Percentiles rank a stretch among this genome's conserved stretches.
These are phyloP conservation scores for Trialeurodes vaporariorum DNA, from an alignment of 1,140 invertebrate genomes.

Conservation along the genomic window DNA sequence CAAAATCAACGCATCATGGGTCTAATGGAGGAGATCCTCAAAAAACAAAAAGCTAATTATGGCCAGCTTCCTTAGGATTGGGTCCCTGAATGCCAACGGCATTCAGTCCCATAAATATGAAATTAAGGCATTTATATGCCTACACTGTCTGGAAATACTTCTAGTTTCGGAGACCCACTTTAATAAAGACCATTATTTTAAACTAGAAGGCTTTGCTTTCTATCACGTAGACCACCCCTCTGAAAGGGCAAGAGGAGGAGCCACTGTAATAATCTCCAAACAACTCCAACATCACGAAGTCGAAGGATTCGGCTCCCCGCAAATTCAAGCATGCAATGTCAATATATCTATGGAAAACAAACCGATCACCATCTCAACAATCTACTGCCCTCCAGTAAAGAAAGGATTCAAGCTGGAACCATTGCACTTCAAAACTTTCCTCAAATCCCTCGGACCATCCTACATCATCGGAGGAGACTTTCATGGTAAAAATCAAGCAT, in stretches of 20 bases:
- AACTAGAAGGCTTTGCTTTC: not conserved
- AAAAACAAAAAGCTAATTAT: no score
- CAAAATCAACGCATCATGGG: no score
- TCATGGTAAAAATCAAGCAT: constrained; percentile 34
- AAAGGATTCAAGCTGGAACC: not conserved
- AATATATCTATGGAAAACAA: not conserved
- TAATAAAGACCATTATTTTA: not conserved
- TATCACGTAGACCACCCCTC: not conserved
- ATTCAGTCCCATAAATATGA: not conserved
- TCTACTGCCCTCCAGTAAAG: not conserved
- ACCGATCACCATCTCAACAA: not conserved
- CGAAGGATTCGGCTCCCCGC: not conserved
- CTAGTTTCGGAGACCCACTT: not conserved
- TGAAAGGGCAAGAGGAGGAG: not conserved
- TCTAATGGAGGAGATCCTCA: no score
- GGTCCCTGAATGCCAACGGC: not conserved
- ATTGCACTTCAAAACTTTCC: constrained; percentile 20
- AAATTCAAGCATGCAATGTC: not conserved
- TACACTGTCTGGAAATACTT: not conserved
- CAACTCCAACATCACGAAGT: not conserved
- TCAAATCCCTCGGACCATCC: constrained; percentile 27
- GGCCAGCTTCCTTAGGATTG: no score
- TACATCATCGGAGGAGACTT: constrained; percentile 34
- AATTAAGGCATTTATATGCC: not conserved
- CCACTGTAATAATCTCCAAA: constrained; percentile 3